A percentile compares a stretch with the other conserved stretches of the same genome.
phyloP scores from a whole-genome alignment of 2,797 vertebrate genomes.

The Pseudochromis fuscus region DNA sequence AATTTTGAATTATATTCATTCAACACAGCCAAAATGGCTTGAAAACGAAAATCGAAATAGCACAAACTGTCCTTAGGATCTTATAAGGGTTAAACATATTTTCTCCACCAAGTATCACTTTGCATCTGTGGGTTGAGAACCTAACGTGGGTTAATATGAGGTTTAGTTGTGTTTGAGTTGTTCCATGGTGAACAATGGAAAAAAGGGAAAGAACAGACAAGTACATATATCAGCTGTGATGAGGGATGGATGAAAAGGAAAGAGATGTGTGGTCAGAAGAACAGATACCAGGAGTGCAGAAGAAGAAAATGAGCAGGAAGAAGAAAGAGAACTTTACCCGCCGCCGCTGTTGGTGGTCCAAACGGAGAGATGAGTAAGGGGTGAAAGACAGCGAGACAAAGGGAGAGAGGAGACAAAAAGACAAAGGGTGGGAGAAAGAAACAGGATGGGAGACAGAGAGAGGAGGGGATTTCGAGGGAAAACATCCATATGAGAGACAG shows the following conservation, averaged over 20 bases:
- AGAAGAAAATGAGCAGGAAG: conserved; percentile 64
- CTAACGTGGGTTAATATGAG: conserved; percentile 40
- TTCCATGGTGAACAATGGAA: conserved; percentile 75
- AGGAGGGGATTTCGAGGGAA: conserved; percentile 67
- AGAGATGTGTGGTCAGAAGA: conserved; percentile 74
- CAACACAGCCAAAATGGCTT: no score
- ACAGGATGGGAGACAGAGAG: conserved; percentile 69
- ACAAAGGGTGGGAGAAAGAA: conserved; percentile 71
- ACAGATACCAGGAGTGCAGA: conserved; percentile 72
- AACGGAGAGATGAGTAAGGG: conserved; percentile 83
- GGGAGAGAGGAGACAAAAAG: conserved; percentile 58
- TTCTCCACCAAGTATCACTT: not conserved
- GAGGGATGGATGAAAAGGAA: conserved; percentile 69
- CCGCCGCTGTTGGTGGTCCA: conserved; percentile 86
- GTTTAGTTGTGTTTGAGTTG: conserved; percentile 58
- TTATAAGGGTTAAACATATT: no score
- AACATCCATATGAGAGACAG: conserved; percentile 81
- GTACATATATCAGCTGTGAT: conserved; percentile 62
- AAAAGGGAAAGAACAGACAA: conserved; percentile 61
- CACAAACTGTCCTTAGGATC: no score
- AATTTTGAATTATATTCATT: no score
- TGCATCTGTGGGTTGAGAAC: conserved; percentile 21
- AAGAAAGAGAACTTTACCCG: conserved; percentile 87
- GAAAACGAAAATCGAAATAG: no score
- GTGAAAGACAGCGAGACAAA: conserved; percentile 73